Base-by-base conservation (phyloP, 2,888 invertebrate species). In the Mythimna pallens region DNA sequence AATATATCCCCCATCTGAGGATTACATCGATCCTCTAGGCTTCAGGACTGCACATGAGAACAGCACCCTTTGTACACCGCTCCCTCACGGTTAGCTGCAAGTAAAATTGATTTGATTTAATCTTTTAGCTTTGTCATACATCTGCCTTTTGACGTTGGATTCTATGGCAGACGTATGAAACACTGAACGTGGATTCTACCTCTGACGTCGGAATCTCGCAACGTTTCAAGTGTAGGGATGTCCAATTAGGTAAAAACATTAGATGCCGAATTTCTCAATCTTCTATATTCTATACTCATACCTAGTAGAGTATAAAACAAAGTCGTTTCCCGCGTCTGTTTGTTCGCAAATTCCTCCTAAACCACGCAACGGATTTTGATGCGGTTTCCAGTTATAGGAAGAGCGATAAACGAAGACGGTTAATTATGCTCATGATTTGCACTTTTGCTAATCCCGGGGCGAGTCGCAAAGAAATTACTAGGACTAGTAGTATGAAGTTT, bases 31-130 rank as follows among this genome's bases (percentile, higher is more conserved):
- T 34, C 59, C 7, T 25, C n/a, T 20, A 40, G 34, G 5, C 14
- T 30, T 64, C 59, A 77, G 25, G 4, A 43, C 61, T 66, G 36
- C 59, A 82, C 59, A 82, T 78, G 50, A 50, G 57, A 67, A 10
- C 34, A 30, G 50, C 25, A 72, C 2, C 64, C 79, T 78, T 69
- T 82, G 59, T 80, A 55, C 10, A 12, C 10, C 20, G 54, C 43
- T 62, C 22, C 20, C 64, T 40, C 50, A 10, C 47, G 7, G 40
- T 68, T 65, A 54, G 17, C 54, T 30, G 47, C 57, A 64, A 72
- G 69, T 66, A 80, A 72, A 80, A 63, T 64, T 61, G 69, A 64
- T 80, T 67, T 73, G 62, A 82, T 82, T 67, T 61, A 65, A 65
- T 64, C 36, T 52, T 65, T 52, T 12, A 34, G 43, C 78, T 78